These are phyloP conservation scores for Troides helena DNA, from an alignment of 2,888 invertebrate species.

Conservation along the genomic window DNA sequence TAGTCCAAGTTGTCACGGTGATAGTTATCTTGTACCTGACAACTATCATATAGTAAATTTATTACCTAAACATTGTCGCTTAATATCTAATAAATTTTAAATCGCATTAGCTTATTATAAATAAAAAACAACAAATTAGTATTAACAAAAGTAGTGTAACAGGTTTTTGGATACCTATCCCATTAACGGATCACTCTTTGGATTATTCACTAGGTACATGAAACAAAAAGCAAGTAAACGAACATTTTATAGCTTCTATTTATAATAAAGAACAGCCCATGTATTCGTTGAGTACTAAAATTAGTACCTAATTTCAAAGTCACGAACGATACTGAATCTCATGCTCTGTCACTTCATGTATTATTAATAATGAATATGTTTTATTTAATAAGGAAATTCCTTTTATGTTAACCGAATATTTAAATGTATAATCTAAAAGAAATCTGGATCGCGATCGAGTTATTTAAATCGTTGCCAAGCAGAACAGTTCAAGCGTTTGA, in stretches of 20 bases:
- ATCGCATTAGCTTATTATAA: no score
- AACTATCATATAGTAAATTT: no score
- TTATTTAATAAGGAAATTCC: background rate
- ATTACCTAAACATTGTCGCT: no score
- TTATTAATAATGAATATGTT: background rate
- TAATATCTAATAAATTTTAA: no score
- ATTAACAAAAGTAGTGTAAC: no score
- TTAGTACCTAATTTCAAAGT: background rate
- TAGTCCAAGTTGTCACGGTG: no score
- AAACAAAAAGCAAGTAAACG: background rate
- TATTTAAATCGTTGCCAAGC: conserved; percentile 2
- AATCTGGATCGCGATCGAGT: conserved; percentile 1
- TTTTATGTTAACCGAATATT: background rate
- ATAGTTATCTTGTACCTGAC: no score
- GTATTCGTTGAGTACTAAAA: background rate
- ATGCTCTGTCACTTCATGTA: background rate
- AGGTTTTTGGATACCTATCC: no score
- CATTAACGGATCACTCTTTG: no score
- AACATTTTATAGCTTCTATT: background rate
- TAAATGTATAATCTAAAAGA: background rate
- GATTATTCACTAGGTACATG: no score
- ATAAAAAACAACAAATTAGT: no score
- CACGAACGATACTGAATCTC: background rate
- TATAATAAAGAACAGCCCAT: background rate
- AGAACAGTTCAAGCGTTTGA: background rate